Percentiles rank a stretch among this genome's conserved stretches.
Evolutionary conservation across 2,797 vertebrate species (phyloP).

Genomic region (Pipistrellus pygmaeus): DNA sequence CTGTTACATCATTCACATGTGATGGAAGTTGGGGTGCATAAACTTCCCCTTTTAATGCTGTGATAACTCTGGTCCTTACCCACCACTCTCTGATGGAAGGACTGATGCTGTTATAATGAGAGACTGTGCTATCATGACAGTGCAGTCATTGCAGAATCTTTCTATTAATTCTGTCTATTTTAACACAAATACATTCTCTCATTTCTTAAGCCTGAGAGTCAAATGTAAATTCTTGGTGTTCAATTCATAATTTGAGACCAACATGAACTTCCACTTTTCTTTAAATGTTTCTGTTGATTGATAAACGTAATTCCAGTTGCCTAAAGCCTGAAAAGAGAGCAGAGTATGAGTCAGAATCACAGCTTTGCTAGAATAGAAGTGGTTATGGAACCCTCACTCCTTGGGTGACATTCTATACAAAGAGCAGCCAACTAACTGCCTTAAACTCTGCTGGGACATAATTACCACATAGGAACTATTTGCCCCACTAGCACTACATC

Average conservation of each 20-base stretch:
- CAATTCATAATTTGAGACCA: background rate
- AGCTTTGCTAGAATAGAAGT: background rate
- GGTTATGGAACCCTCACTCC: slow-evolving; percentile 24
- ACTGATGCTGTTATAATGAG: background rate
- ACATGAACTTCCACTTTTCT: slow-evolving; percentile 7
- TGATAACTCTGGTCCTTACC: accelerated
- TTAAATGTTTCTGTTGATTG: slow-evolving; percentile 57
- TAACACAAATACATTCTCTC: background rate
- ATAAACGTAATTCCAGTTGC: background rate
- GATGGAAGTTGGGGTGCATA: background rate
- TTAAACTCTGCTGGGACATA: slow-evolving; percentile 62
- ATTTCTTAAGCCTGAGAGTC: background rate
- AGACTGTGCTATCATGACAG: background rate
- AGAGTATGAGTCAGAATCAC: background rate
- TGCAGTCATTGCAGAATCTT: background rate
- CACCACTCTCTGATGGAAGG: background rate
- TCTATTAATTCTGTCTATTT: background rate
- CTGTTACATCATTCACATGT: background rate
- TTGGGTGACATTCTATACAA: slow-evolving; percentile 48
- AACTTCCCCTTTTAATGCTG: background rate
- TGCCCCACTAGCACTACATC: slow-evolving; percentile 62
- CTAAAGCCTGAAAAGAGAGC: background rate
- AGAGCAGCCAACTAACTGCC: slow-evolving; percentile 22
- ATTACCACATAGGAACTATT: slow-evolving; percentile 69
- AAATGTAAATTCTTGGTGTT: background rate